These are phyloP conservation scores for Cheumatopsyche charites DNA, from an alignment of 1,140 invertebrate species.

Conservation along the genomic window DNA sequence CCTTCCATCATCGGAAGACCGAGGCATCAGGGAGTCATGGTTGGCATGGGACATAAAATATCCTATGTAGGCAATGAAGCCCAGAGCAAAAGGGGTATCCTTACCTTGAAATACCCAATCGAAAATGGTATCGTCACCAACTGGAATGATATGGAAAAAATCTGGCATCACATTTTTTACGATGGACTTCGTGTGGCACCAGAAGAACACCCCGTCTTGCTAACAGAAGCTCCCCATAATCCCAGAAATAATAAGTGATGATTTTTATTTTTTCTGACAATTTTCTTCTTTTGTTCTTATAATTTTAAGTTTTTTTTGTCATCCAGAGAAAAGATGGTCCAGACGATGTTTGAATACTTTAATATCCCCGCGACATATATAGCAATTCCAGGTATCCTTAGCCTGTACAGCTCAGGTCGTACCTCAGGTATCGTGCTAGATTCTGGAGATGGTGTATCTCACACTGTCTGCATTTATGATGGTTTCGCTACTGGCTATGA, in stretches of 20 bases:
- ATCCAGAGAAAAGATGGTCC: slow-evolving; percentile 75
- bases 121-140: slow-evolving; percentile 94
- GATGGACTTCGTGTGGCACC: slow-evolving; percentile 95
- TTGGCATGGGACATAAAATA: slow-evolving; percentile 68
- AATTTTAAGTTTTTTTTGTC: neutral
- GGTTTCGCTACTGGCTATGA: slow-evolving; percentile 77
- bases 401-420: slow-evolving; percentile 80
- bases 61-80: slow-evolving; percentile 87
- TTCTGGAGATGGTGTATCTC: slow-evolving; percentile 84
- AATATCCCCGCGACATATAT: slow-evolving; percentile 79
- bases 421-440: slow-evolving; percentile 81
- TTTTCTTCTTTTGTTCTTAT: neutral
- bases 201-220: slow-evolving; percentile 89
- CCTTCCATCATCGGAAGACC: slow-evolving; percentile 87
- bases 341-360: slow-evolving; percentile 85
- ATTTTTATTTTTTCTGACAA: neutral
- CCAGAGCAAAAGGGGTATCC: slow-evolving; percentile 74
- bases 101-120: slow-evolving; percentile 85
- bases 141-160: slow-evolving; percentile 97
- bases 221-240: slow-evolving; percentile 83
- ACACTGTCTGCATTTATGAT: slow-evolving; percentile 88
- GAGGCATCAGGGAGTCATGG: slow-evolving; percentile 88
- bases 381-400: slow-evolving; percentile 73
- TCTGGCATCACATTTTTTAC: slow-evolving; percentile 96
- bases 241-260: slow-evolving; percentile 79